phyloP scores from a whole-genome alignment of 2,113 vertebrate species.

The Pituophis catenifer region DNA sequence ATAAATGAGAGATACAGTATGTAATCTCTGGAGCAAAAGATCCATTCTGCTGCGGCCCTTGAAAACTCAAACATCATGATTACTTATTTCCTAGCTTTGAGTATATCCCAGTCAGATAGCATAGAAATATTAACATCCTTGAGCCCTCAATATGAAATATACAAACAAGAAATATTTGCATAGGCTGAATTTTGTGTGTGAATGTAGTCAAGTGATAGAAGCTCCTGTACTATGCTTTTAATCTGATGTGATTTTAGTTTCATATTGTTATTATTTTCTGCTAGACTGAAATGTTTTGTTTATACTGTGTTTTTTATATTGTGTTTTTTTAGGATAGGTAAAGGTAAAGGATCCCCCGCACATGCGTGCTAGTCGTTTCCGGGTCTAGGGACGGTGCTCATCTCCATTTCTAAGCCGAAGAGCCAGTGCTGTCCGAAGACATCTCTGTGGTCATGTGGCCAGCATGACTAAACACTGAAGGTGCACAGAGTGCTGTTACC shows the following conservation, averaged over 20 bases:
- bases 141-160: constrained; percentile 15
- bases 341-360: too few species aligned
- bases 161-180: not conserved
- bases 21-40: constrained; percentile 19
- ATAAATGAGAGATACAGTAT: constrained; percentile 29
- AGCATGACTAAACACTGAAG: too few species aligned
- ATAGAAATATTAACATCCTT: not conserved
- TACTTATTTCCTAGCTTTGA: not conserved
- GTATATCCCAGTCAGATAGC: not conserved
- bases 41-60: not conserved
- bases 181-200: not conserved
- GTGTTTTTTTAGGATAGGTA: too few species aligned
- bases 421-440: too few species aligned
- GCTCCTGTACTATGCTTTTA: not conserved
- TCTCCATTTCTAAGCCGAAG: too few species aligned
- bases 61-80: constrained; percentile 2
- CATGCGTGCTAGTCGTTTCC: too few species aligned
- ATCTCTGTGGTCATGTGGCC: too few species aligned
- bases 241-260: not conserved
- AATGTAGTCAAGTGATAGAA: not conserved
- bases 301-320: not conserved
- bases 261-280: not conserved
- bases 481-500: too few species aligned
- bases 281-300: not conserved
- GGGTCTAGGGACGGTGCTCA: too few species aligned